Evolutionary conservation across 2,113 vertebrate species (phyloP), one percentile per base, ranked within the genome.

Genomic region (Ptyas mucosa): DNA sequence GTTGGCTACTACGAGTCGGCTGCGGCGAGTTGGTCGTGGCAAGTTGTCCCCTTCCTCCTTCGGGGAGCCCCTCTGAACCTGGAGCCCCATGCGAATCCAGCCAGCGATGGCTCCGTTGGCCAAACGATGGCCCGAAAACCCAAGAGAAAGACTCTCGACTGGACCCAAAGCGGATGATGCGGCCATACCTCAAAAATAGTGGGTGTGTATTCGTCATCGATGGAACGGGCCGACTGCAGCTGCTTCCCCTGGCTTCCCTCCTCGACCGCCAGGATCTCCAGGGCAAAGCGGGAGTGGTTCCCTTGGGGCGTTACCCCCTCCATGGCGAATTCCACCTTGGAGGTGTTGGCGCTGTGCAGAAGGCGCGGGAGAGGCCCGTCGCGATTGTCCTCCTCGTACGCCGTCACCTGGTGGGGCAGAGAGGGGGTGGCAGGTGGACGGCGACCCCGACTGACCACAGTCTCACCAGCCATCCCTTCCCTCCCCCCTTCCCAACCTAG

Each of bases 151-250:
- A 18, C 34, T 3, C 7, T 39, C 18, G 3, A 21, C 52, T 6
- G 8, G 21, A 46, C 34, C 1, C 15, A 26, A 57, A 11, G 23
- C 2, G 1, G 54, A 23, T 15, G 10, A 21, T 10, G 9, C n/a
- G 8, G 8, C 0, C 94, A 92, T 93, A 99, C 99, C 98, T 99
- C 97, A 57, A 99, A 99, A 91, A 99, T 97, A 0, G 98, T 98
- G 0, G 99, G 99, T 0, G 98, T 97, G 92, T 98, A 99, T 90
- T 99, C 99, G 0, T 99, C 99, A 0, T 99, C 98, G 0, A 99
- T 99, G 46, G 98, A 98, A 1, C 86, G 95, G 0, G 34, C 46
- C 0, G 97, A 93, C 0, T 93, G 94, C 57, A 98, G 85, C 0
- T 55, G 46, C 88, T 88, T 95, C 8, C 1, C 91, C 4, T 93